A percentile compares a stretch with the other conserved stretches of the same genome.
These are phyloP conservation scores for Ophonus ardosiacus DNA, from an alignment of 2,888 invertebrate genomes.

Conservation along the genomic window DNA sequence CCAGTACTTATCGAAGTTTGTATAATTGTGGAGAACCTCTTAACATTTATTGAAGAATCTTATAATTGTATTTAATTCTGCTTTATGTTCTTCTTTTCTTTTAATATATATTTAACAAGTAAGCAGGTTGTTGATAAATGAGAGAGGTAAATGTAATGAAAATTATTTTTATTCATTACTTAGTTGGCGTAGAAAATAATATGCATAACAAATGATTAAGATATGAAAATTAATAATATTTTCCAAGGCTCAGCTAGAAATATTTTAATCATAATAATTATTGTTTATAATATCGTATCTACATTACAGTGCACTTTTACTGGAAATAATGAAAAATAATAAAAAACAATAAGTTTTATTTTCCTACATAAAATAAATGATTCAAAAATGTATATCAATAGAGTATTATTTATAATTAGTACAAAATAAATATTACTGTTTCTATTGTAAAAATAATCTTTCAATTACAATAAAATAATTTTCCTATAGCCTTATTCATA, in stretches of 20 bases:
- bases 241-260: background rate
- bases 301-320: background rate
- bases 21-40: slow-evolving; percentile 8
- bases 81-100: background rate
- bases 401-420: too few species aligned
- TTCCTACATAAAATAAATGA: background rate
- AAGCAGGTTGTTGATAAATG: background rate
- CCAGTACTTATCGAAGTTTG: slow-evolving; percentile 23
- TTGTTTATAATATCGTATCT: background rate
- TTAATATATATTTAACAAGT: background rate
- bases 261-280: background rate
- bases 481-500: too few species aligned
- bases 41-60: slow-evolving; percentile 32
- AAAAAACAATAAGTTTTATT: background rate
- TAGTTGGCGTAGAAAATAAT: background rate
- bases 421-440: too few species aligned
- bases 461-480: too few species aligned
- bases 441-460: too few species aligned
- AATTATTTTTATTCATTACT: background rate
- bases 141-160: background rate
- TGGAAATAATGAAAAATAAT: background rate
- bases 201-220: background rate
- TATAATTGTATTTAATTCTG: slow-evolving; percentile 10
- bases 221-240: background rate
- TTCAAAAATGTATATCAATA: too few species aligned